Conservation (phyloP, 2,113 vertebrate genomes). For the Bufo gargarizans region DNA sequence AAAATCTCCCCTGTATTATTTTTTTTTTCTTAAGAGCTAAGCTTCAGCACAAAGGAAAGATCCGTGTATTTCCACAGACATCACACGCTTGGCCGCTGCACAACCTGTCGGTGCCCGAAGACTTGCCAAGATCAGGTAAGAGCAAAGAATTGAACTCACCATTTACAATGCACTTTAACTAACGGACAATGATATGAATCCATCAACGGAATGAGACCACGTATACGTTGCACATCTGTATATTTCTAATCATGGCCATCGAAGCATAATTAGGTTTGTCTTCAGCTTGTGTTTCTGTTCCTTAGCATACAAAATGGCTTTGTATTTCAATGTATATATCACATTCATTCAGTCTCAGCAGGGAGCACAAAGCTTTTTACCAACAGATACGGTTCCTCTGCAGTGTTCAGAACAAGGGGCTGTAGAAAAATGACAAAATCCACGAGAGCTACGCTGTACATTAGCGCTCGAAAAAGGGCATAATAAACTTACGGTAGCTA, state of each 20-base stretch:
- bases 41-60: slow-evolving; percentile 65
- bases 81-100: slow-evolving; percentile 39
- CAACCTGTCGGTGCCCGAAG: slow-evolving; percentile 29
- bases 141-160: slow-evolving; percentile 28
- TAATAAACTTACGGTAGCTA: no score
- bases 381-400: slow-evolving; percentile 38
- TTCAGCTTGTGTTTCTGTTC: not conserved
- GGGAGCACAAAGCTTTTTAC: slow-evolving; percentile 13
- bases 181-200: not conserved
- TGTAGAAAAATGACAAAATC: not conserved
- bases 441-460: not conserved
- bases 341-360: not conserved
- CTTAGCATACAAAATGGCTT: not conserved
- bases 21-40: slow-evolving; percentile 60
- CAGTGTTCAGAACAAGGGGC: slow-evolving; percentile 20
- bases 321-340: slow-evolving; percentile 4
- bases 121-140: slow-evolving; percentile 18
- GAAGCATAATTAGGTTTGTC: not conserved
- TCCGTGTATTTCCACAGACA: slow-evolving; percentile 56
- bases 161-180: not conserved
- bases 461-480: not conserved
- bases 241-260: no score
- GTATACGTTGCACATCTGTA: no score
- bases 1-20: slow-evolving; percentile 54
- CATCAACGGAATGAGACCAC: no score